Evolutionary conservation across 2,797 vertebrate species (phyloP).

Genomic region (Vultur gryphus): DNA sequence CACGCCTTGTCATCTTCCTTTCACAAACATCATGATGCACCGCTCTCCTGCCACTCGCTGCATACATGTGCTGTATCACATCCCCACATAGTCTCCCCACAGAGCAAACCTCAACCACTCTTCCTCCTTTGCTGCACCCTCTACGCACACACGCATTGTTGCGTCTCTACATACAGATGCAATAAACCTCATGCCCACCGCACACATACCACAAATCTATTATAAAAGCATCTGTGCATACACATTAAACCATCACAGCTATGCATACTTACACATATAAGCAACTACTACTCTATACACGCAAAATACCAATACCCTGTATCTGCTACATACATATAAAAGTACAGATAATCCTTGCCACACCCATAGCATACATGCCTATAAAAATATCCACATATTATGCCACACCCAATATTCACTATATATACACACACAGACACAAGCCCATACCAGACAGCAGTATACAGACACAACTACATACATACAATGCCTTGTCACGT

Average conservation of each 20-base stretch:
- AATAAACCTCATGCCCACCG: background rate
- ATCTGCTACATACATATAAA: background rate
- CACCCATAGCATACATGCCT: background rate
- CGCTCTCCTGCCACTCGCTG: background rate
- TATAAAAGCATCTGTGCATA: background rate
- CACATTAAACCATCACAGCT: background rate
- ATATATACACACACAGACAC: background rate
- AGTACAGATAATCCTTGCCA: background rate
- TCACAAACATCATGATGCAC: background rate
- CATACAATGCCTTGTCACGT: background rate
- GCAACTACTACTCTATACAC: background rate
- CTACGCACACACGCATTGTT: background rate
- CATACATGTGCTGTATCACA: accelerated
- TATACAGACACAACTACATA: background rate
- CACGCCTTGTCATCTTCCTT: background rate
- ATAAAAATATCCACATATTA: background rate
- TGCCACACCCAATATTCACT: background rate
- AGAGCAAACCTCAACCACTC: background rate
- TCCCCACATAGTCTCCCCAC: background rate
- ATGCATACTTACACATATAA: too few species aligned
- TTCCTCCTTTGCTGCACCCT: background rate
- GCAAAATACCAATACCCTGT: background rate
- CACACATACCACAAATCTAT: background rate
- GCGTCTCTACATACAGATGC: background rate
- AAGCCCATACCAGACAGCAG: background rate